Conservation (phyloP, 2,113 vertebrate genomes). For the Numenius arquata region DNA sequence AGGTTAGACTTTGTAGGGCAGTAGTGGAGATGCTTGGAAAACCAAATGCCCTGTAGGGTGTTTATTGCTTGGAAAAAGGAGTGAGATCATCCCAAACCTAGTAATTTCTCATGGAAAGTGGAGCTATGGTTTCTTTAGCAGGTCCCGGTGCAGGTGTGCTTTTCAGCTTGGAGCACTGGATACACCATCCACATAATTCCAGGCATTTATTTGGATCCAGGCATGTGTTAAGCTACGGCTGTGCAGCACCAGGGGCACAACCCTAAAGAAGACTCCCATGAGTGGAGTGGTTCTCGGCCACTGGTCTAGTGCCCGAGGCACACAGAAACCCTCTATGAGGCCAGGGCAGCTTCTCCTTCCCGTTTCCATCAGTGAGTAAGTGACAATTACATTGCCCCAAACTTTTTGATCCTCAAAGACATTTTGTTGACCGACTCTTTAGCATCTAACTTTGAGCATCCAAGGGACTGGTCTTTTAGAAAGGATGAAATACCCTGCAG, state of each 20-base stretch:
- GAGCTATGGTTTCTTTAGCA: background rate
- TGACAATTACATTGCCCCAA: background rate
- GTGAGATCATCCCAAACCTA: background rate
- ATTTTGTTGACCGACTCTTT: background rate
- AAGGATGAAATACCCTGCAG: background rate
- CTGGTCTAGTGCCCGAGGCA: background rate
- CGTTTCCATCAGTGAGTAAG: background rate
- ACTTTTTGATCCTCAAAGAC: background rate
- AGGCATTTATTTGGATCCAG: background rate
- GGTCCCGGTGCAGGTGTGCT: background rate
- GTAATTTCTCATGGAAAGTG: background rate
- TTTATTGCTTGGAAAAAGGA: background rate
- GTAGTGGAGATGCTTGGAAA: background rate
- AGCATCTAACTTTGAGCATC: background rate
- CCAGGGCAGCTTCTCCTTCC: background rate
- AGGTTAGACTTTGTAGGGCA: background rate
- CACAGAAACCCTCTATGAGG: background rate
- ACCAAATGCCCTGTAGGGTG: background rate
- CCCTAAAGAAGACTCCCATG: background rate
- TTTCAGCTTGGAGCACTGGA: background rate
- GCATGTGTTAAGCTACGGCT: background rate
- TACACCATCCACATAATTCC: background rate
- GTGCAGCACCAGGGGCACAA: background rate
- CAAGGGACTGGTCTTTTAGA: background rate
- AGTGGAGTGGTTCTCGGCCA: background rate